phyloP scores from a whole-genome alignment of 64 coral and sea anemone genomes.

The Stichodactyla helianthus region DNA sequence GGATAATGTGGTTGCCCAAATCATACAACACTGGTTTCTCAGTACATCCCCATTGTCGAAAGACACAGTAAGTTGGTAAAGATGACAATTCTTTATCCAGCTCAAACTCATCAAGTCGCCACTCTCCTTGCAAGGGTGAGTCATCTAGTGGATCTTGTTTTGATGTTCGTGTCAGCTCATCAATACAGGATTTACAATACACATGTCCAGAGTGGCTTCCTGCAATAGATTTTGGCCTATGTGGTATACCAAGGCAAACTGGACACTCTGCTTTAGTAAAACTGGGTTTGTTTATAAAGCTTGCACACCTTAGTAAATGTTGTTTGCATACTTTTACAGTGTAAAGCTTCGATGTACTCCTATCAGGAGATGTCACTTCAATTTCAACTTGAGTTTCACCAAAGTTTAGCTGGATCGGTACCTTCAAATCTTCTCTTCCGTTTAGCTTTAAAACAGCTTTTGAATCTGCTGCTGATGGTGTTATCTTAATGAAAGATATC shows the following conservation, averaged over 20 bases:
- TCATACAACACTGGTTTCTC: constrained; percentile 55
- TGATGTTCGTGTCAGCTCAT: constrained; percentile 86
- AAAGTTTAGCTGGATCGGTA: constrained; percentile 51
- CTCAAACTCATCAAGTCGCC: constrained; percentile 68
- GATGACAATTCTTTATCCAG: constrained; percentile 55
- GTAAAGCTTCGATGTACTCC: constrained; percentile 56
- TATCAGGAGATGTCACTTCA: constrained; percentile 86
- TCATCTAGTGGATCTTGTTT: constrained; percentile 85
- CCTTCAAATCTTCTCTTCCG: constrained; percentile 39
- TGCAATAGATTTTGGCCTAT: constrained; percentile 81
- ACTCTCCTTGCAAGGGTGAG: constrained; percentile 44
- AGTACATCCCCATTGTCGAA: constrained; percentile 64
- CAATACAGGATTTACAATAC: constrained; percentile 87
- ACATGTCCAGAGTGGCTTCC: constrained; percentile 63
- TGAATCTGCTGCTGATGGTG: constrained; percentile 65
- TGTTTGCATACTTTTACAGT: constrained; percentile 42
- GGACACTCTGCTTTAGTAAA: constrained; percentile 67
- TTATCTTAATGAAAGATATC: constrained; percentile 47
- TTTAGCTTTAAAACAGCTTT: constrained; percentile 66
- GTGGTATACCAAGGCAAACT: constrained; percentile 69
- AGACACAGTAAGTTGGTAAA: constrained; percentile 53
- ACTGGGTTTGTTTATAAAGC: constrained; percentile 41
- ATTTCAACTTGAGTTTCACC: constrained; percentile 74
- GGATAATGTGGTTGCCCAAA: constrained; percentile 55
- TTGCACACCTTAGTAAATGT: constrained; percentile 42